These are phyloP conservation scores for Hedya salicella DNA, from an alignment of 2,888 invertebrate genomes.

Conservation along the genomic window DNA sequence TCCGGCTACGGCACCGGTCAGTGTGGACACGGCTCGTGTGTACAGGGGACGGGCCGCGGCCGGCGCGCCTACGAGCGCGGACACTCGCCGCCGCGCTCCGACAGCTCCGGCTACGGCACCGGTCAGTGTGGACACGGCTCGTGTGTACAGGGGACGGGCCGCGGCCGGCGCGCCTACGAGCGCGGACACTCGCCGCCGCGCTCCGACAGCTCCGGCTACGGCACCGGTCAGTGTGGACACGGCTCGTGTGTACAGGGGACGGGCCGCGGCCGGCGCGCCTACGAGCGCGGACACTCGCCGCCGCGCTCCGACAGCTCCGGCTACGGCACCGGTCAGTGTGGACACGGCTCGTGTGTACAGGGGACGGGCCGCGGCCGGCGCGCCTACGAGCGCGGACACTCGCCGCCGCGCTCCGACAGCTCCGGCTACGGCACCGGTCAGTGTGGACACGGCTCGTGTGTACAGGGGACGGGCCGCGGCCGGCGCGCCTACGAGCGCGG, in stretches of 20 bases:
- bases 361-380: too few relatives aligned
- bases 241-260: too few relatives aligned
- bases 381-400: too few relatives aligned
- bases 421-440: too few relatives aligned
- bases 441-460: too few relatives aligned
- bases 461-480: conserved; percentile 64
- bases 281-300: conserved; percentile 44
- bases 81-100: conserved; percentile 92
- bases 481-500: too few relatives aligned
- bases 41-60: conserved; percentile 80
- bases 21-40: conserved; percentile 51
- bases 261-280: too few relatives aligned
- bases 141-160: conserved; percentile 74
- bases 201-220: conserved; percentile 93
- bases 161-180: conserved; percentile 88
- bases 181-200: conserved; percentile 92
- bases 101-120: conserved; percentile 93
- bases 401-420: conserved; percentile 50
- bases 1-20: conserved; percentile 93
- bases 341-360: too few relatives aligned
- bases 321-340: too few relatives aligned
- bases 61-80: conserved; percentile 89
- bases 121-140: conserved; percentile 66
- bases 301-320: conserved; percentile 44
- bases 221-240: conserved; percentile 84